These are phyloP conservation scores for Axis porcinus DNA, from an alignment of 2,113 vertebrate species.

Conservation along the genomic window DNA sequence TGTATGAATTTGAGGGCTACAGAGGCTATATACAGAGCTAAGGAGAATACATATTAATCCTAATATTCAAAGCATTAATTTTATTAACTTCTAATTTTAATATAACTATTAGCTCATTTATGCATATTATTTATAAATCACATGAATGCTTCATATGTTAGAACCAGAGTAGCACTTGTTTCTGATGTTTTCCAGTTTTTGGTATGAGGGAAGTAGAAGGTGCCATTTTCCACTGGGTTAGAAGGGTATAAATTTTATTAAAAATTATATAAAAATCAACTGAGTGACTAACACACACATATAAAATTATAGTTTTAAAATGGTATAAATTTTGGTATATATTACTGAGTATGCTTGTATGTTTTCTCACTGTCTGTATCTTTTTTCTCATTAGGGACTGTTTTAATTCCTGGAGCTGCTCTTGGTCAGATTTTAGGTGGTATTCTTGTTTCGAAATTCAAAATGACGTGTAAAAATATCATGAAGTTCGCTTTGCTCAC, in stretches of 20 bases:
- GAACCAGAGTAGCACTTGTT: not conserved
- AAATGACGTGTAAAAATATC: slow-evolving; percentile 80
- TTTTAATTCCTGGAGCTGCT: slow-evolving; percentile 85
- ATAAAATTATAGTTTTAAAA: not conserved
- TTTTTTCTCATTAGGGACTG: slow-evolving; percentile 80
- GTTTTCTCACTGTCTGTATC: slow-evolving; percentile 59
- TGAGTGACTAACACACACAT: not conserved
- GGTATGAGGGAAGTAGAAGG: not conserved
- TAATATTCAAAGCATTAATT: not conserved
- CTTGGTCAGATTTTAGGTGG: slow-evolving; percentile 87
- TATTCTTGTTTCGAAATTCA: slow-evolving; percentile 81
- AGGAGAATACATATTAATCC: not conserved
- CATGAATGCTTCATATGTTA: not conserved
- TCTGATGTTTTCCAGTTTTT: not conserved
- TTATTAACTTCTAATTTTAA: not conserved
- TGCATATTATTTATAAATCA: not conserved
- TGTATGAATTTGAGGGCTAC: not conserved
- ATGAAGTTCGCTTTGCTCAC: slow-evolving; percentile 79
- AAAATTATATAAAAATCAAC: not conserved
- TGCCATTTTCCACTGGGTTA: not conserved
- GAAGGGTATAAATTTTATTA: not conserved
- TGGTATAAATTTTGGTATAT: not conserved
- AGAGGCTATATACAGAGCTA: not conserved
- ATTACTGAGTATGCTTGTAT: not conserved
- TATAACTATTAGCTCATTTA: not conserved